A percentile compares a stretch with the other conserved stretches of the same genome.
Conservation (phyloP, 2,888 invertebrate species). For the Salticus scenicus region DNA sequence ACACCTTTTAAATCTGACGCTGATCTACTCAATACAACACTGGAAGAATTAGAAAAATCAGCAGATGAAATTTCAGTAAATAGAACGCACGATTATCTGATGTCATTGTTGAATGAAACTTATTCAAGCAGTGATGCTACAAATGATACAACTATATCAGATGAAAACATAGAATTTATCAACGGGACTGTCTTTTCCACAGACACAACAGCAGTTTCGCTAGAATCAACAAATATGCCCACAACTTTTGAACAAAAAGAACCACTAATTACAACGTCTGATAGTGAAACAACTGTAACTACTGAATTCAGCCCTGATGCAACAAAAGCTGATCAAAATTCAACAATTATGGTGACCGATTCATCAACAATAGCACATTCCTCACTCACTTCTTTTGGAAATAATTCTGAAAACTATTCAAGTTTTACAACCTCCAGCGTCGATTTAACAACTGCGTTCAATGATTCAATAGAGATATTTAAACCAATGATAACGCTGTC, state of each 20-base stretch:
- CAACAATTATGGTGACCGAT: too few relatives aligned
- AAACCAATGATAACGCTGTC: not conserved
- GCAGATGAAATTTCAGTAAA: not conserved
- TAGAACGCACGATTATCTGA: slow-evolving; percentile 31
- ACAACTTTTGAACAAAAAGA: not conserved
- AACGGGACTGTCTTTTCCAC: not conserved
- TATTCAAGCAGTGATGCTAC: not conserved
- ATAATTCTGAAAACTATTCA: not conserved
- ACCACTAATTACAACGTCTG: too few relatives aligned
- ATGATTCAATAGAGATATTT: slow-evolving; percentile 16
- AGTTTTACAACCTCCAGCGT: not conserved
- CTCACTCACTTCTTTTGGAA: not conserved
- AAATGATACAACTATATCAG: slow-evolving; percentile 3
- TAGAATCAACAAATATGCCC: not conserved
- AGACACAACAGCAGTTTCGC: not conserved
- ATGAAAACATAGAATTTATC: not conserved
- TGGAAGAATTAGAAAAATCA: slow-evolving; percentile 1
- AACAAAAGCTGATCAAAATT: not conserved
- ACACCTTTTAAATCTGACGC: not conserved
- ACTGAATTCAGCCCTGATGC: not conserved
- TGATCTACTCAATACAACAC: not conserved
- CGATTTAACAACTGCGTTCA: not conserved
- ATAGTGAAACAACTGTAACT: not conserved
- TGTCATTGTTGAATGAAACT: slow-evolving; percentile 18
- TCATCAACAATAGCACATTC: too few relatives aligned